A percentile compares a stretch with the other conserved stretches of the same genome.
Conservation (phyloP, 2,113 vertebrate genomes). For the Gila orcuttii region DNA sequence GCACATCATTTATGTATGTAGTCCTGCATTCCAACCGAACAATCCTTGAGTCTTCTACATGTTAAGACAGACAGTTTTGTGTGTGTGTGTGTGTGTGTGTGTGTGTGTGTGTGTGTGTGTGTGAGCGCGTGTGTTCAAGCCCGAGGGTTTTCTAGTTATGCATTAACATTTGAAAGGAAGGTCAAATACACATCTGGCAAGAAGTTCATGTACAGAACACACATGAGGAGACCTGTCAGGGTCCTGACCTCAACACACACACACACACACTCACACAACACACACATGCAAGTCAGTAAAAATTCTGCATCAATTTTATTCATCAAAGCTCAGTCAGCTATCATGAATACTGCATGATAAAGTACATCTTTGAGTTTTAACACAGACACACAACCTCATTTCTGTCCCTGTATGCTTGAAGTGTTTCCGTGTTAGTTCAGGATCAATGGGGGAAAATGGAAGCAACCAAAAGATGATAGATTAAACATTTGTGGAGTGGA, state of each 20-base stretch:
- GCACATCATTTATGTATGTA: conserved; percentile 14
- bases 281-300: conserved; percentile 27
- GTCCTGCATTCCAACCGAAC: neutral
- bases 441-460: conserved; percentile 34
- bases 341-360: conserved; percentile 43
- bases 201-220: conserved; percentile 30
- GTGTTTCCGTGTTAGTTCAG: conserved; percentile 1
- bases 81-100: neutral
- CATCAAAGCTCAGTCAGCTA: conserved; percentile 42
- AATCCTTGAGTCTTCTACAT: neutral
- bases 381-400: neutral
- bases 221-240: conserved; percentile 45
- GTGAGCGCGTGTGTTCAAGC: conserved; percentile 8
- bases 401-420: conserved; percentile 19
- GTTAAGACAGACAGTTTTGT: neutral
- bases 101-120: neutral
- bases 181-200: conserved; percentile 54
- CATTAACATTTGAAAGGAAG: conserved; percentile 62
- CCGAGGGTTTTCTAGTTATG: conserved; percentile 41
- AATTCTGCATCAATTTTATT: conserved; percentile 35
- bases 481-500: conserved; percentile 16
- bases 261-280: conserved; percentile 28
- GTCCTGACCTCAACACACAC: conserved; percentile 30
- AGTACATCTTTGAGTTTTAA: neutral
- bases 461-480: conserved; percentile 25